Percentiles rank a stretch among this genome's conserved stretches.
phyloP scores from a whole-genome alignment of 2,888 invertebrate species.

The Ophraella communa region DNA sequence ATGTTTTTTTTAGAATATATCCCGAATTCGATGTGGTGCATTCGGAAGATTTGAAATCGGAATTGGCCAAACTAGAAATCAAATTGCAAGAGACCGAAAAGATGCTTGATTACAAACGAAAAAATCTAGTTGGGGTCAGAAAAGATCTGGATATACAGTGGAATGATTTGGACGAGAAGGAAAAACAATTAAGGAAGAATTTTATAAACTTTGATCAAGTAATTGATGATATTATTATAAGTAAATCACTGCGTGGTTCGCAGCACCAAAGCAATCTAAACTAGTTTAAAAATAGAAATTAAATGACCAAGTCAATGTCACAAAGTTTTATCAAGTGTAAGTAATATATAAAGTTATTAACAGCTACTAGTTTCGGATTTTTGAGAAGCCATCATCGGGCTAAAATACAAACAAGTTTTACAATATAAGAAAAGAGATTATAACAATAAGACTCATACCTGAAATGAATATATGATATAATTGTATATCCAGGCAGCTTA shows the following conservation, averaged over 20 bases:
- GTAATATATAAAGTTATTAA: too few relatives aligned
- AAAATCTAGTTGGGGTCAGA: conserved; percentile 17
- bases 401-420: too few relatives aligned
- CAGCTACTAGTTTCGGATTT: too few relatives aligned
- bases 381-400: too few relatives aligned
- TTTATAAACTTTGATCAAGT: conserved; percentile 40
- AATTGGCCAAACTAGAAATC: conserved; percentile 30
- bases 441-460: too few relatives aligned
- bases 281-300: background rate
- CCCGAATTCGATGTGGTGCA: conserved; percentile 37
- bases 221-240: background rate
- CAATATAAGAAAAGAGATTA: too few relatives aligned
- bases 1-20: conserved; percentile 29
- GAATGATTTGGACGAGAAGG: conserved; percentile 37
- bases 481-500: too few relatives aligned
- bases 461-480: too few relatives aligned
- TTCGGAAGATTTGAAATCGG: conserved; percentile 28
- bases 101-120: conserved; percentile 26
- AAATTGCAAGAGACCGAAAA: conserved; percentile 34
- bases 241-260: background rate
- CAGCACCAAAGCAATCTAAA: background rate
- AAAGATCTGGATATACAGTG: conserved; percentile 34
- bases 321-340: too few relatives aligned
- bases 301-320: too few relatives aligned
- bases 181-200: conserved; percentile 33